These are phyloP conservation scores for Aphelocoma coerulescens DNA, from an alignment of 2,113 vertebrate genomes.

Conservation along the genomic window DNA sequence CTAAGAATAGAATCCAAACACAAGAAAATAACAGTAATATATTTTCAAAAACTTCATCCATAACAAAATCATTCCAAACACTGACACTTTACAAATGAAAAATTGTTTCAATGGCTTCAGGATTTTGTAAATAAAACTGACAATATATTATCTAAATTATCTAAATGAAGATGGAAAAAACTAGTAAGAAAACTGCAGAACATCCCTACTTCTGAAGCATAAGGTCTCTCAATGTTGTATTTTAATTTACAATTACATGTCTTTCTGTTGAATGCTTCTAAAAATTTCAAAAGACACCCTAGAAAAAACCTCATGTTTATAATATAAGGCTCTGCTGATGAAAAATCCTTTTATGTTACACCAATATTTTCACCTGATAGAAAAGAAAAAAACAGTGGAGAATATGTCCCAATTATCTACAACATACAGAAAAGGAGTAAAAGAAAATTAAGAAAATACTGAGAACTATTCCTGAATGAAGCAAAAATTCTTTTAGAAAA, in stretches of 20 bases:
- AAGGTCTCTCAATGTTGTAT: background rate
- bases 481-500: background rate
- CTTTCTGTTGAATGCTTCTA: background rate
- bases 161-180: background rate
- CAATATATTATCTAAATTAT: background rate
- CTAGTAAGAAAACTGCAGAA: background rate
- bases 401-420: background rate
- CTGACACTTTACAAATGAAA: background rate
- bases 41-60: background rate
- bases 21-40: background rate
- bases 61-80: background rate
- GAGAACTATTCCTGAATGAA: background rate
- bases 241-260: background rate
- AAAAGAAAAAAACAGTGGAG: background rate
- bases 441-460: background rate
- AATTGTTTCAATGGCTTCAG: background rate
- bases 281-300: background rate
- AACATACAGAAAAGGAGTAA: rapidly evolving
- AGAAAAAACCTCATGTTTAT: background rate
- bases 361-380: background rate
- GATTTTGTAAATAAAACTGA: background rate
- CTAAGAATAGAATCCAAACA: background rate
- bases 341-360: background rate
- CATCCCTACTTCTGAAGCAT: background rate
- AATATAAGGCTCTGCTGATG: background rate